Conservation (phyloP, 1,140 invertebrate genomes). For the Ostrea denselamellosa region DNA sequence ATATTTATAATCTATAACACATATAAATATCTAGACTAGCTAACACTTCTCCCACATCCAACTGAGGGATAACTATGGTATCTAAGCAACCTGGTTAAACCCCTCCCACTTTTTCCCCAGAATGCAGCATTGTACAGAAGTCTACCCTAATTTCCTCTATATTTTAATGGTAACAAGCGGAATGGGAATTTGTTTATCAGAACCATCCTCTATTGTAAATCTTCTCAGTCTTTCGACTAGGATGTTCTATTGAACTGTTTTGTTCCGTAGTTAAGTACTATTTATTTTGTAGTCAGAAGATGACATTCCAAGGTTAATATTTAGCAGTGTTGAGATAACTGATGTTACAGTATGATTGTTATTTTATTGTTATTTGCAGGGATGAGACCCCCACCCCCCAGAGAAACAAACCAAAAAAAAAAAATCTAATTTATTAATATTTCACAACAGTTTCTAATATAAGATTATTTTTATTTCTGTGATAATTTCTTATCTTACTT, state of each 20-base stretch:
- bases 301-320: neutral
- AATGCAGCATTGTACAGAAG: neutral
- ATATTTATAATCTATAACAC: slow-evolving; percentile 32
- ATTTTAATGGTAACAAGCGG: too few species aligned
- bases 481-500: too few species aligned
- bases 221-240: too few species aligned
- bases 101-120: neutral
- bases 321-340: neutral
- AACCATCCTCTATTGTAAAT: neutral
- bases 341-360: neutral
- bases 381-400: neutral
- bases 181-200: neutral
- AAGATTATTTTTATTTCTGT: too few species aligned
- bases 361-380: neutral
- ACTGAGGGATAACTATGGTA: neutral
- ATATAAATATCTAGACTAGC: slow-evolving; percentile 1
- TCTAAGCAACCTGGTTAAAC: neutral
- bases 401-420: too few species aligned
- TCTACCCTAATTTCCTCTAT: neutral
- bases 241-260: neutral
- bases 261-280: neutral
- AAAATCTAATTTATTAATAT: too few species aligned
- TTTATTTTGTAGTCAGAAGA: neutral
- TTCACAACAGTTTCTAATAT: too few species aligned
- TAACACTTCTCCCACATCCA: neutral